phyloP scores from a whole-genome alignment of 2,113 vertebrate genomes.

The Spea multiplicata region DNA sequence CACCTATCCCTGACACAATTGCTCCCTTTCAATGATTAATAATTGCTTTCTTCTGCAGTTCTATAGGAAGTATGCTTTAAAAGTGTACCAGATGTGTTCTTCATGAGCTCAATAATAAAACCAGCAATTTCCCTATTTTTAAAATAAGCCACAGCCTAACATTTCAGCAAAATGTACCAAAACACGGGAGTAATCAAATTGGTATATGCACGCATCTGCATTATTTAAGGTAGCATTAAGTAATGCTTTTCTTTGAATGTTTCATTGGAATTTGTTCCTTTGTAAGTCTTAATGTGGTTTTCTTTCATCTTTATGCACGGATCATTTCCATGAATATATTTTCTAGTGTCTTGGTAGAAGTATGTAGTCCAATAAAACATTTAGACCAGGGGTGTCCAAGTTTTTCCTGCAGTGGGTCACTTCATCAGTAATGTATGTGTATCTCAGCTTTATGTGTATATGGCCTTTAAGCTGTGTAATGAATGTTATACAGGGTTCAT shows the following conservation, averaged over 20 bases:
- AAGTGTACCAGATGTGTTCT: constrained; percentile 43
- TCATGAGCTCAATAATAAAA: constrained; percentile 22
- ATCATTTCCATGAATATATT: not conserved
- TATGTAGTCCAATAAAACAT: not conserved
- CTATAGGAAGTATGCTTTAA: constrained; percentile 15
- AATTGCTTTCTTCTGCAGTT: not conserved
- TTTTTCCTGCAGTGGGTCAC: no score
- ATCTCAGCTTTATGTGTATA: no score
- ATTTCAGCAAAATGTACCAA: constrained; percentile 1
- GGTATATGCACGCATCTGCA: constrained; percentile 30
- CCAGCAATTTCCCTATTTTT: constrained; percentile 18
- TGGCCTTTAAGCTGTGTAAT: no score
- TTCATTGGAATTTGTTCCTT: constrained; percentile 13
- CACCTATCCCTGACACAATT: not conserved
- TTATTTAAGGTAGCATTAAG: constrained; percentile 29
- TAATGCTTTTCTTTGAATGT: not conserved
- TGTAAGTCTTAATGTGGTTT: constrained; percentile 40
- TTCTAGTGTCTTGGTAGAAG: not conserved
- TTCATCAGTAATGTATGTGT: no score
- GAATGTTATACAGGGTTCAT: no score
- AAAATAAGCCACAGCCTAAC: not conserved
- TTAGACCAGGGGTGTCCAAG: not conserved
- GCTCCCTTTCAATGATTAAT: not conserved
- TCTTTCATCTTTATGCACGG: constrained; percentile 32
- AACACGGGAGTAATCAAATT: constrained; percentile 16